These are phyloP conservation scores for Oreamnos americanus DNA, from an alignment of 2,113 vertebrate genomes.

Conservation along the genomic window DNA sequence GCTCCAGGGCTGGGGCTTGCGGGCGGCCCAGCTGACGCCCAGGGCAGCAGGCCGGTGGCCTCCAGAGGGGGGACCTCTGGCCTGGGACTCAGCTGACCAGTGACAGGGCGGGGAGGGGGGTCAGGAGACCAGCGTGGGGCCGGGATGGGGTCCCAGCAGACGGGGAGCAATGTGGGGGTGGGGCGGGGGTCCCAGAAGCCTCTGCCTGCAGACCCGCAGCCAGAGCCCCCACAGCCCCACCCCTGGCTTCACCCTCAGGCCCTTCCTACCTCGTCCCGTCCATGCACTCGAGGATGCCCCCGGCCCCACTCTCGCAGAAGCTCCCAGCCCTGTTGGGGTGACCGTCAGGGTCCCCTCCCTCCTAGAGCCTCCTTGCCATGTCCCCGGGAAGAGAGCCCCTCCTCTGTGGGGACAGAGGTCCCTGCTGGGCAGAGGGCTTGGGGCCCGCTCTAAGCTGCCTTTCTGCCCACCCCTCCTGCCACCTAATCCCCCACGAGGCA, in stretches of 20 bases:
- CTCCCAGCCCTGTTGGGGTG: fast-evolving
- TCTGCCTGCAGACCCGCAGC: not conserved
- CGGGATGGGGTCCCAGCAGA: not conserved
- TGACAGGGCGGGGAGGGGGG: not conserved
- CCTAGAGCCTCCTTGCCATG: not conserved
- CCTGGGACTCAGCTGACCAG: not conserved
- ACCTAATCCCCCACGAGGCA: not conserved
- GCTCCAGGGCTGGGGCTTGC: fast-evolving
- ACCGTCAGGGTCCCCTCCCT: not conserved
- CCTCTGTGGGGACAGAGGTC: not conserved
- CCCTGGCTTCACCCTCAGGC: not conserved
- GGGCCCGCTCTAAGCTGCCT: fast-evolving
- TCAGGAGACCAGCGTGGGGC: not conserved
- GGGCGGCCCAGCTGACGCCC: fast-evolving
- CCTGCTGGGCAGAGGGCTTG: not conserved
- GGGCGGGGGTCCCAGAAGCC: not conserved
- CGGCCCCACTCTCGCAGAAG: not conserved
- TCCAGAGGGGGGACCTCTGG: no score
- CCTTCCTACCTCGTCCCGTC: fast-evolving
- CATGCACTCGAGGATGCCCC: not conserved
- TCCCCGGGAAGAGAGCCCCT: not conserved
- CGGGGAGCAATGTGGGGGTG: not conserved
- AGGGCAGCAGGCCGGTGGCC: not conserved
- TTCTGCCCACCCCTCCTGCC: not conserved
- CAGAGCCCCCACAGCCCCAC: not conserved